phyloP scores from a whole-genome alignment of 2,797 vertebrate species.

The Oreortyx pictus region DNA sequence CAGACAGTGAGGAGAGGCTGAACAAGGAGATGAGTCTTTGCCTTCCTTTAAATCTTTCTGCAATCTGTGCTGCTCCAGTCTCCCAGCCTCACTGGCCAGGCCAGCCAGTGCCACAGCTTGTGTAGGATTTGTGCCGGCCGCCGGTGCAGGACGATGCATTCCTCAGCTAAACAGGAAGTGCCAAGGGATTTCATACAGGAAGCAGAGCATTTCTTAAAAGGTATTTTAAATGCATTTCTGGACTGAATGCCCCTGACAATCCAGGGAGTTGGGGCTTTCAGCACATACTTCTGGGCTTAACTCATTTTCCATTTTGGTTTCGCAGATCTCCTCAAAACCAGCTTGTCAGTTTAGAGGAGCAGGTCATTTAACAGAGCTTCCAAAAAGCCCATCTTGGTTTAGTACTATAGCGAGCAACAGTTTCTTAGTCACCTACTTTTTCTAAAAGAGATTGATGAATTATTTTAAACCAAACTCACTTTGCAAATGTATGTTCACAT shows the following conservation, averaged over 20 bases:
- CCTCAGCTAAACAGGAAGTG: not conserved
- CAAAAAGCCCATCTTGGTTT: not conserved
- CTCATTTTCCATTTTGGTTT: conserved; percentile 17
- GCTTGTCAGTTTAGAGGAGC: not conserved
- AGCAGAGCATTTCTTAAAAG: not conserved
- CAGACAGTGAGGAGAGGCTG: not conserved
- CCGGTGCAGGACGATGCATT: not conserved
- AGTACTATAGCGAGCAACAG: not conserved
- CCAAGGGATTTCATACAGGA: not conserved
- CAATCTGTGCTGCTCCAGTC: not conserved
- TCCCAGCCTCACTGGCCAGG: not conserved
- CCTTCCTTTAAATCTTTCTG: not conserved
- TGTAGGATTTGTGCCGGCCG: not conserved
- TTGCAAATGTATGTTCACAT: conserved; percentile 31
- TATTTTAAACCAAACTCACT: not conserved
- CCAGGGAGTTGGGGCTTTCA: conserved; percentile 40
- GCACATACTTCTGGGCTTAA: conserved; percentile 18
- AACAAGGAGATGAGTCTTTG: not conserved
- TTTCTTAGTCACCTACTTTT: not conserved
- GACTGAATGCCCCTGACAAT: not conserved
- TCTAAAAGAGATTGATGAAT: not conserved
- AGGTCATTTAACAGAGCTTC: not conserved
- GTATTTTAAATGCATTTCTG: conserved; percentile 36
- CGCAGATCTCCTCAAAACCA: conserved; percentile 20
- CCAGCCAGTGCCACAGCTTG: rapidly evolving